Base-by-base conservation (phyloP, 2,797 vertebrate genomes). In the Zenarchopterus dispar region DNA sequence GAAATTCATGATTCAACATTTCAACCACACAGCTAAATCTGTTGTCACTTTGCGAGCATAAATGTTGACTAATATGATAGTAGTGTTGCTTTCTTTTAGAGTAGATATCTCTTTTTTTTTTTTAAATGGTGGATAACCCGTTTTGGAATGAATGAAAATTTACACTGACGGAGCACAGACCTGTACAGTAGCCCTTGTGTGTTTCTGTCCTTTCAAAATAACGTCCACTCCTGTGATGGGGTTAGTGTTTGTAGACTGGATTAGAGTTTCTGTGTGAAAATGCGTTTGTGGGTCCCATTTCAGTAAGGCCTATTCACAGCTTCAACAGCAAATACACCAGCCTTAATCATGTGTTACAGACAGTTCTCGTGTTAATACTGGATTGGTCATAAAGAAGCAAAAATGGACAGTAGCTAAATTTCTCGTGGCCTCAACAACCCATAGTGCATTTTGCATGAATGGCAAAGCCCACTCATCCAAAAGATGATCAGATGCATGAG, bases 321-420 rank as follows among this genome's bases (percentile, higher is more conserved):
- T 85, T 85, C 84, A 91, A 91, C 89, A 91, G 90, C 91, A 87
- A 90, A 85, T 87, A 89, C 85, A 91, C 89, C 88, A 92, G 91
- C 89, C 91, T 92, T 92, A 91, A 88, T 81, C 66, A 78, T 74
- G 79, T 80, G 84, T 83, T 56, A 80, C 61, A 73, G 84, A 87
- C 81, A 84, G 84, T 16, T 85, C 82, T 88, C 85, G 87, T 89
- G 85, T 88, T 89, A 76, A 86, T 84, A 88, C 77, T 81, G 77
- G 81, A 89, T 89, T 83, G 82, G 88, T 86, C 83, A 84, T 4
- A 46, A 47, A 15, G 9, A 33, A 46, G 80, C 77, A 86, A 87
- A 81, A 89, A 88, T 87, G 86, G 85, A 89, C 76, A 77, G 78
- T 84, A 81, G 84, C 61, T 68, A 76, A 79, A 84, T 88, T 84